Conservation (phyloP, 2,888 invertebrate genomes). For the Meta bourneti region DNA sequence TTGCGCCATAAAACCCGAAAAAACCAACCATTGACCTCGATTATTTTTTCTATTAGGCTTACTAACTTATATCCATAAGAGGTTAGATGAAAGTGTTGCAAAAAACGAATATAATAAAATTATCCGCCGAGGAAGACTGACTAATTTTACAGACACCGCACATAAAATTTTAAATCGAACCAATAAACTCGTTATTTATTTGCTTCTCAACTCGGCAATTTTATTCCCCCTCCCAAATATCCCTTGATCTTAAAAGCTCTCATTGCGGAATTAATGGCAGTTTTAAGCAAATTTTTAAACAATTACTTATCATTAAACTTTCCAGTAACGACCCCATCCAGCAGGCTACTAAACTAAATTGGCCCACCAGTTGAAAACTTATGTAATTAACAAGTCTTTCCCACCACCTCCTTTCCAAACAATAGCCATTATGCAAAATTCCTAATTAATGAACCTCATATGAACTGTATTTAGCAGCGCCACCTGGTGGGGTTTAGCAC, state of each 20-base stretch:
- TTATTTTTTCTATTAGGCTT: too few species aligned
- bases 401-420: conserved; percentile 9
- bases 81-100: too few species aligned
- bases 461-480: neutral
- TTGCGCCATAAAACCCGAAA: too few species aligned
- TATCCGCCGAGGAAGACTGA: too few species aligned
- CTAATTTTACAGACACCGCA: too few species aligned
- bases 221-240: neutral
- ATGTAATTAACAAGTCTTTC: conserved; percentile 20
- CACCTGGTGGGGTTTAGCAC: too few species aligned
- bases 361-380: conserved; percentile 38
- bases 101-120: too few species aligned
- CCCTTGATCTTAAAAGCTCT: neutral
- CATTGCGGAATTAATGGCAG: neutral
- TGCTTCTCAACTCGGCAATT: neutral
- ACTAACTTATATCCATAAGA: too few species aligned
- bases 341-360: conserved; percentile 33
- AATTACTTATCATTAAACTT: conserved; percentile 10
- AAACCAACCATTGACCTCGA: too few species aligned
- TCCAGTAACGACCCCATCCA: neutral
- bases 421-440: conserved; percentile 57
- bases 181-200: too few species aligned
- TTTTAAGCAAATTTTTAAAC: conserved; percentile 1
- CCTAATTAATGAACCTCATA: conserved; percentile 32
- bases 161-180: too few species aligned